Percentiles rank a stretch among this genome's conserved stretches.
Conservation (phyloP, 2,113 vertebrate genomes). For the Chiloscyllium plagiosum region DNA sequence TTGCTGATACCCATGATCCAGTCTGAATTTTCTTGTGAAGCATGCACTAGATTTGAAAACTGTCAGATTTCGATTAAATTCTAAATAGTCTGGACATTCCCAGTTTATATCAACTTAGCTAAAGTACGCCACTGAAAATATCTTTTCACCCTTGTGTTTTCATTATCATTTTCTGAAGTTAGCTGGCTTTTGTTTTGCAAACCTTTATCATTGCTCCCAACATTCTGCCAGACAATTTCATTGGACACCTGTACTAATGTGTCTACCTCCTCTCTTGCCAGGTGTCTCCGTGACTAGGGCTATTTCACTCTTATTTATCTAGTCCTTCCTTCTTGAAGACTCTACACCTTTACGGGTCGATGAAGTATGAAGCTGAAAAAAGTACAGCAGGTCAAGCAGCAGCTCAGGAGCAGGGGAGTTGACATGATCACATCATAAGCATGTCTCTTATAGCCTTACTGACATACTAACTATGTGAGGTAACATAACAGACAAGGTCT, state of each 20-base stretch:
- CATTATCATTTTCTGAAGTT: neutral
- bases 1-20: neutral
- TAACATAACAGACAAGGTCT: too few relatives aligned
- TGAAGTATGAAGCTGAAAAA: too few relatives aligned
- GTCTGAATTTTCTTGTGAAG: neutral
- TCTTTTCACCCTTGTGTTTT: neutral
- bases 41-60: neutral
- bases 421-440: too few relatives aligned
- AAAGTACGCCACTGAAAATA: neutral
- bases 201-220: neutral
- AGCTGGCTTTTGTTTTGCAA: neutral
- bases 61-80: neutral
- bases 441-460: too few relatives aligned
- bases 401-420: too few relatives aligned
- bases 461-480: too few relatives aligned
- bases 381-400: too few relatives aligned
- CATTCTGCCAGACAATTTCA: neutral
- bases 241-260: neutral
- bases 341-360: too few relatives aligned
- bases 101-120: neutral
- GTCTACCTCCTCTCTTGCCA: neutral
- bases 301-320: neutral
- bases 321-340: neutral
- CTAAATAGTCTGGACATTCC: neutral
- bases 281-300: too few relatives aligned